Percentiles rank a stretch among this genome's conserved stretches.
Conservation (phyloP, 2,113 vertebrate species). For the Arvicanthis niloticus region DNA sequence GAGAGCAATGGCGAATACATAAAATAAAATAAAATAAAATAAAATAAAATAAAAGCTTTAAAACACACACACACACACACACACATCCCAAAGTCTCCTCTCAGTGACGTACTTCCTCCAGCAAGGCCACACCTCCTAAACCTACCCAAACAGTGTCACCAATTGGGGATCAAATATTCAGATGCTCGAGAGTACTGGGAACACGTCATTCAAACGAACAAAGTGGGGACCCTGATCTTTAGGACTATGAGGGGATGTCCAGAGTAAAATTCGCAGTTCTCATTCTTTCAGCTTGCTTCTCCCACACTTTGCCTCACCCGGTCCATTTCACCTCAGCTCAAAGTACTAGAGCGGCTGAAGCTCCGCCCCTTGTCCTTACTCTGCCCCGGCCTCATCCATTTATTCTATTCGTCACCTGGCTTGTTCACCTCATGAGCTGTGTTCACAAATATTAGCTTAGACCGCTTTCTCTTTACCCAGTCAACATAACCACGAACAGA, state of each 20-base stretch:
- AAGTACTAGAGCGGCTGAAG: too few species aligned
- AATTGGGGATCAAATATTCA: background rate
- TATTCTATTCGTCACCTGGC: background rate
- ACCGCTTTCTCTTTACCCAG: background rate
- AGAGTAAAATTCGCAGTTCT: background rate
- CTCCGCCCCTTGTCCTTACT: too few species aligned
- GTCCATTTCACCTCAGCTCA: background rate
- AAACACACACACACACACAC: too few species aligned
- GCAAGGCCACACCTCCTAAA: background rate
- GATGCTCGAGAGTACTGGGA: background rate
- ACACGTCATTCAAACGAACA: background rate
- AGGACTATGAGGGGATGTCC: background rate
- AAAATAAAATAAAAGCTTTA: too few species aligned
- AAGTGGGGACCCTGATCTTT: background rate
- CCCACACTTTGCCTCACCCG: background rate
- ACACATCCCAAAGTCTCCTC: background rate
- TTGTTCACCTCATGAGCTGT: background rate
- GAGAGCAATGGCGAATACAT: too few species aligned
- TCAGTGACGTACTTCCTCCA: background rate
- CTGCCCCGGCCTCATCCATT: rapidly evolving
- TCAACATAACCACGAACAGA: background rate
- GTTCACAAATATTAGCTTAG: background rate
- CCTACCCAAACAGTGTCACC: background rate
- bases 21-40: too few species aligned
- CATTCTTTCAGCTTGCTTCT: background rate